Percentiles rank a stretch among this genome's conserved stretches.
Conservation (phyloP, 2,888 invertebrate species). For the Hyposoter dolosus region DNA sequence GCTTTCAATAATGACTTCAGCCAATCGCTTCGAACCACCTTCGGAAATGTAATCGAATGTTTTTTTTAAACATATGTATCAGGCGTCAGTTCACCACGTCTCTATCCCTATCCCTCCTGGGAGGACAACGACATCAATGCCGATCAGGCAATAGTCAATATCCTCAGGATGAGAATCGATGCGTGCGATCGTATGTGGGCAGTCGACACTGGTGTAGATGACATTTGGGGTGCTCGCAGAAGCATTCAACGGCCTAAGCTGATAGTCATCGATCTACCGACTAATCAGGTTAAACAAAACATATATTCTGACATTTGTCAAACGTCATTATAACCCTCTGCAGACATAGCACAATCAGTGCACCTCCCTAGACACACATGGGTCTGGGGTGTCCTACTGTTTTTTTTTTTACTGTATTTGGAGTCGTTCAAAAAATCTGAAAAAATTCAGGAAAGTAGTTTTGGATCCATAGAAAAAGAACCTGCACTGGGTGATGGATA, state of each 20-base stretch:
- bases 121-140: conserved; percentile 90
- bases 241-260: conserved; percentile 87
- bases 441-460: too few species aligned
- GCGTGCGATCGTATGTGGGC: conserved; percentile 93
- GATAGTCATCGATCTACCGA: conserved; percentile 90
- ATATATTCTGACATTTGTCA: too few species aligned
- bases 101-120: conserved; percentile 92
- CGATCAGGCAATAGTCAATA: conserved; percentile 89
- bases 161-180: conserved; percentile 91
- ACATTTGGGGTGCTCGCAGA: conserved; percentile 88
- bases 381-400: too few species aligned
- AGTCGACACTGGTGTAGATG: conserved; percentile 92
- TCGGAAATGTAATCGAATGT: neutral
- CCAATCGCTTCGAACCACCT: too few species aligned
- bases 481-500: too few species aligned
- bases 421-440: too few species aligned
- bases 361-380: too few species aligned
- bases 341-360: too few species aligned
- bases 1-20: too few species aligned
- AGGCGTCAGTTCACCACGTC: conserved; percentile 89
- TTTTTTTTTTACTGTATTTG: too few species aligned
- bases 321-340: too few species aligned
- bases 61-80: conserved; percentile 64
- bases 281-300: conserved; percentile 86
- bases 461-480: too few species aligned